Percentiles rank a stretch among this genome's conserved stretches.
Conservation (phyloP, 2,888 invertebrate genomes). For the Scelioninae gen. 2 region DNA sequence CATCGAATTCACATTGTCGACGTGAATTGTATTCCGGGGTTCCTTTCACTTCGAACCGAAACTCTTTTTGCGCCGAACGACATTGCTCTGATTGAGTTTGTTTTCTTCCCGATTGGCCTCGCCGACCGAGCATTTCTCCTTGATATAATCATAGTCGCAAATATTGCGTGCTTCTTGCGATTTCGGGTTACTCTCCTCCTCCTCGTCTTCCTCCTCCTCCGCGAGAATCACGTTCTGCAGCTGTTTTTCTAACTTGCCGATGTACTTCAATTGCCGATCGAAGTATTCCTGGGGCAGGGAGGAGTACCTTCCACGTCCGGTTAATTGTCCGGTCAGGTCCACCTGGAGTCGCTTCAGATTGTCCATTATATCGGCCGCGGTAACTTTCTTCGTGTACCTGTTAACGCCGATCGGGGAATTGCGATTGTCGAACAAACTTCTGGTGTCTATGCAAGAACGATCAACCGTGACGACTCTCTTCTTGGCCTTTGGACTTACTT, state of each 20-base stretch:
- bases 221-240: conserved; percentile 68
- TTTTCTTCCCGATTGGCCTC: not conserved
- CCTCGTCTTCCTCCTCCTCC: conserved; percentile 63
- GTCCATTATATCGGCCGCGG: conserved; percentile 66
- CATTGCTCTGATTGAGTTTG: not conserved
- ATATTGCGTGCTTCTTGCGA: too few relatives aligned
- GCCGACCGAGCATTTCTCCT: not conserved
- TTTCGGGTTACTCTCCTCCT: not conserved
- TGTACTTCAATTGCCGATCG: conserved; percentile 67
- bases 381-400: conserved; percentile 63
- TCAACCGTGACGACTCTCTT: conserved; percentile 68
- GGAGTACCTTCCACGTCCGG: conserved; percentile 62
- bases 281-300: conserved; percentile 67
- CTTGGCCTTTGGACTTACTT: conserved; percentile 64
- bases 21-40: conserved; percentile 38
- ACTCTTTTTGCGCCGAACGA: conserved; percentile 10
- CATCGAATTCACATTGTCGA: not conserved
- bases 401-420: conserved; percentile 62
- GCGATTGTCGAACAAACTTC: conserved; percentile 71
- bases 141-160: not conserved
- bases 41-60: conserved; percentile 9
- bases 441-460: conserved; percentile 72
- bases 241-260: conserved; percentile 68
- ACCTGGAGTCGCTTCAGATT: conserved; percentile 67
- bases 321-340: conserved; percentile 58